These are phyloP conservation scores for Idaea aversata DNA, from an alignment of 2,888 invertebrate genomes.

Conservation along the genomic window DNA sequence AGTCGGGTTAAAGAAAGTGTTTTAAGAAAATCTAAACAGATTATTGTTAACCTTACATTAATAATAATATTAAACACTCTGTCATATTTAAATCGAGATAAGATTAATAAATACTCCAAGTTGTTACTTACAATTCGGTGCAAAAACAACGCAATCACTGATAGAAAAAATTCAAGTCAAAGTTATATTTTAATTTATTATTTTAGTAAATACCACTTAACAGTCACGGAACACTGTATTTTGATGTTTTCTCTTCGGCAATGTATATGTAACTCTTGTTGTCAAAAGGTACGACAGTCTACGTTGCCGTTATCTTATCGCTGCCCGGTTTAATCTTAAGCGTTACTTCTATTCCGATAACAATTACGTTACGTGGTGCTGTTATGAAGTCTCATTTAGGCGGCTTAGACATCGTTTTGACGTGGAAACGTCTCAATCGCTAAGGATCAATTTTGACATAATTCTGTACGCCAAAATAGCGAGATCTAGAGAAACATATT, in stretches of 20 bases:
- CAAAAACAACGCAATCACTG: not conserved
- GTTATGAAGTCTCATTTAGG: not conserved
- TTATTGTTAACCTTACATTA: not conserved
- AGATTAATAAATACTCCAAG: not conserved
- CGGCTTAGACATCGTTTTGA: not conserved
- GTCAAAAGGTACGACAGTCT: slow-evolving; percentile 17
- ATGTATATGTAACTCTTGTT: slow-evolving; percentile 20
- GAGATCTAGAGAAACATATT: too few species aligned
- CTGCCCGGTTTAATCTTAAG: slow-evolving; percentile 26
- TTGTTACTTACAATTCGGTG: not conserved
- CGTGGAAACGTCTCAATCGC: not conserved
- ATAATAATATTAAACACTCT: not conserved
- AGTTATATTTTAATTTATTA: not conserved
- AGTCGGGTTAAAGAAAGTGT: too few species aligned
- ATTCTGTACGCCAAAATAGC: too few species aligned
- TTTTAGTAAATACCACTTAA: not conserved
- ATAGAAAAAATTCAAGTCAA: not conserved
- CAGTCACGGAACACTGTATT: not conserved
- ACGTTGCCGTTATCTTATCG: slow-evolving; percentile 33
- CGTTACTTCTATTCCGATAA: slow-evolving; percentile 27
- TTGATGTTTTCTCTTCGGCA: not conserved
- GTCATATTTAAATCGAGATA: not conserved
- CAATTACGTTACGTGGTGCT: not conserved
- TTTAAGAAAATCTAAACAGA: not conserved
- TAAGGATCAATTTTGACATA: too few species aligned